Conservation (phyloP, 2,797 vertebrate species). For the Malacoraja senta region DNA sequence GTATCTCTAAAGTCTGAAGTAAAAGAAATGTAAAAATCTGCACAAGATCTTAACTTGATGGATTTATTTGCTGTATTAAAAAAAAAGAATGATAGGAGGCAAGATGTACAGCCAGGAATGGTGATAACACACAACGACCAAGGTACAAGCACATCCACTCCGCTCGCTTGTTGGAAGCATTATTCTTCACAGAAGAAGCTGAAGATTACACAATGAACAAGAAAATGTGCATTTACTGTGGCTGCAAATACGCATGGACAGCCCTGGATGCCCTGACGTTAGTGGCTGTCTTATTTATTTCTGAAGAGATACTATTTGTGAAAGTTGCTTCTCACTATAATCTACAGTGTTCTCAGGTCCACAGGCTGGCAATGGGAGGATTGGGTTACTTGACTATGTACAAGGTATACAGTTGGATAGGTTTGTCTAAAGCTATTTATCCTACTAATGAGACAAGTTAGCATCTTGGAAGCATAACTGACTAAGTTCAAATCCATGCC, state of each 20-base stretch:
- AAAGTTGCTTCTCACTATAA: not conserved
- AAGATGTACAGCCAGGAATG: constrained; percentile 1
- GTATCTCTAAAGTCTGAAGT: too few relatives aligned
- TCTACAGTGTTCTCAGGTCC: not conserved
- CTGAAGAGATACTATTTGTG: not conserved
- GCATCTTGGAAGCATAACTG: not conserved
- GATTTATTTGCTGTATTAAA: constrained; percentile 10
- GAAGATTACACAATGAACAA: constrained; percentile 7
- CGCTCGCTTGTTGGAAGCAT: not conserved
- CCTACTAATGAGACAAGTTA: constrained; percentile 1
- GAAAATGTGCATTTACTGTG: constrained; percentile 3
- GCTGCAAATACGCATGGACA: not conserved
- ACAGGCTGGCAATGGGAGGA: not conserved
- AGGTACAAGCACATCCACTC: not conserved
- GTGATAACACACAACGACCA: not conserved
- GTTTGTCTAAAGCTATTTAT: constrained; percentile 11
- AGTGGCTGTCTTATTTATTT: not conserved
- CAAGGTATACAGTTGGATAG: not conserved
- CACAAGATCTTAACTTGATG: constrained; percentile 4
- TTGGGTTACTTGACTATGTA: not conserved
- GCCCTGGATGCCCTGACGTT: not conserved
- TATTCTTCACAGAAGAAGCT: constrained; percentile 30
- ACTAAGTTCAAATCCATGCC: constrained; percentile 17
- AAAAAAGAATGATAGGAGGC: constrained; percentile 11
- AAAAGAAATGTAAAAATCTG: not conserved